Base-by-base conservation (phyloP, 2,113 vertebrate genomes). In the Pollimyrus isidori region DNA sequence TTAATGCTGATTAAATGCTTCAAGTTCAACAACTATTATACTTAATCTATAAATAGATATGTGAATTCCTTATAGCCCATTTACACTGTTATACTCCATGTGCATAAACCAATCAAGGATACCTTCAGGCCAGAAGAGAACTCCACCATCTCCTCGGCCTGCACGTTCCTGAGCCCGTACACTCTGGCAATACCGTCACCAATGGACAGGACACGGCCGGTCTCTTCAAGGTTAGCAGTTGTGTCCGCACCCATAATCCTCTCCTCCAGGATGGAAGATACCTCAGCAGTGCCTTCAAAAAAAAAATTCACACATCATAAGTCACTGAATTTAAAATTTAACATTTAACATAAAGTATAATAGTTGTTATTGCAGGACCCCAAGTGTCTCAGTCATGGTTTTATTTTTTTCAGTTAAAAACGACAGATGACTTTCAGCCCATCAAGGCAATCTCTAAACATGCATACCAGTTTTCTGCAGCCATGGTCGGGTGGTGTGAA, bases 71-170 rank as follows among this genome's bases (percentile, higher is more conserved):
- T 83, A 46, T 48, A 45, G 17, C 21, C 58, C 21, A 23, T 15
- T 83, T 0, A 1, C 49, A 52, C 85, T 17, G 23, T 49, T 86
- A 46, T 26, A 23, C 4, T 86, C 62, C 35, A 80, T 15, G 19
- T 58, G 17, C 23, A 0, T 21, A n/a, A 48, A 35, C 42, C 4
- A 4, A 90, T 82, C 45, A 1, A 23, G 39, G 89, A 90, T 92
- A 98, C 98, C 95, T 99, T 99, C 86, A 99, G 94, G 1, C 98
- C 98, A 89, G 98, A 99, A 46, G 98, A 99, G 94, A 99, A 99
- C 15, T 99, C 98, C 93, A 99, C 98, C 98, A 99, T 99, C 96
- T 99, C 98, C 91, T 99, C 98, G 30, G 98, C 98, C 93, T 99
- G 98, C 89, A 99, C 98, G 90, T 99, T 99, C 90, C 97, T 98